Base-by-base conservation (phyloP, 2,113 vertebrate genomes). In the Aviceda subcristata region DNA sequence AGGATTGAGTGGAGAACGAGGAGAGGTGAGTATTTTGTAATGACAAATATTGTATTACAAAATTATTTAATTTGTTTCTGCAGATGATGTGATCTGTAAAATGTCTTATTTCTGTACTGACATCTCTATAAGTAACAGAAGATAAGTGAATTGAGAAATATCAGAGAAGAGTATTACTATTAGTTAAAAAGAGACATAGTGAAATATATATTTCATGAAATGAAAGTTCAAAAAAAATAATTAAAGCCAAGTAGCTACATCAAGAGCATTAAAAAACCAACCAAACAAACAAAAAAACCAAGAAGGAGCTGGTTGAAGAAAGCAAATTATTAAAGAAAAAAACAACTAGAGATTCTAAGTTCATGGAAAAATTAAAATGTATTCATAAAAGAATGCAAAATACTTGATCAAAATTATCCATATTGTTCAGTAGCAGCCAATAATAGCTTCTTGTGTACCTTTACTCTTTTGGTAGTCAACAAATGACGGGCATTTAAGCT, bases 1-100 rank as follows among this genome's bases (percentile, higher is more conserved):
- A 93, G 99, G 99, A 71, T 87, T 96, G 74, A 80, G 53, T 30
- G 99, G 99, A 96, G 89, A 92, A 72, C 99, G 88, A 98, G 99
- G 99, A 98, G 98, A 99, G 98, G 99, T 99, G 98, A 63, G 98
- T 97, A 69, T 86, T 78, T 91, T 73, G 19, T 39, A 38, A 11
- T 48, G 36, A 41, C 20, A 81, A 88, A 39, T 74, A 51, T 0
- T 66, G 21, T 24, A 53, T 39, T 72, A 39, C 4, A 75, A 51
- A 90, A 82, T 71, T 15, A 60, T 24, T 96, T 11, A 6, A 30
- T 79, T 93, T 86, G 13, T 89, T 89, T 90, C 63, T 78, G 30
- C 39, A 80, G 15, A 67, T 82, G 59, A 23, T 38, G 22, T 86
- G 27, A 62, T 55, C 24, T 62, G 5, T 88, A 88, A 88, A 73